Conservation (phyloP, 2,113 vertebrate species). For the Perca fluviatilis region DNA sequence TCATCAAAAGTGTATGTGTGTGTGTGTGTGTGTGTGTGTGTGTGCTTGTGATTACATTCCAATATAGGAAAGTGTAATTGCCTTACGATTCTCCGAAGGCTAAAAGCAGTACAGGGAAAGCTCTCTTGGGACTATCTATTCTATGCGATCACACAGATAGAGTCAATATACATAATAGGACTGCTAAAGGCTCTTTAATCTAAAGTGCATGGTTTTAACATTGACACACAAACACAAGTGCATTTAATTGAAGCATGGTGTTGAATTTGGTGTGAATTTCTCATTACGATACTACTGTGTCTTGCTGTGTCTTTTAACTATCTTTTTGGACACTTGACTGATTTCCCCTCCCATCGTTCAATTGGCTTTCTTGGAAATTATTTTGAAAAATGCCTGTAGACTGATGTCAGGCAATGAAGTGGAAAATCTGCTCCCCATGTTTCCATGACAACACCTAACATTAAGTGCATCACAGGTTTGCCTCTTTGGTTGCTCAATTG, state of each 20-base stretch:
- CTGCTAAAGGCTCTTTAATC: constrained; percentile 51
- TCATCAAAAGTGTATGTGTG: constrained; percentile 53
- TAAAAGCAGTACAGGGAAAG: constrained; percentile 28
- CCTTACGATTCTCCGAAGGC: constrained; percentile 44
- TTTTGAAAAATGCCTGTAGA: constrained; percentile 53
- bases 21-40: neutral
- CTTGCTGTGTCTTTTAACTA: constrained; percentile 11
- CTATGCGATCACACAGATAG: constrained; percentile 56
- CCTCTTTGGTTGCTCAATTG: constrained; percentile 53
- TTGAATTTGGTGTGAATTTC: constrained; percentile 23
- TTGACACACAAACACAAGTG: constrained; percentile 34
- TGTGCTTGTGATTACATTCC: constrained; percentile 42
- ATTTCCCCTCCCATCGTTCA: constrained; percentile 43
- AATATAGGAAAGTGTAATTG: constrained; percentile 50
- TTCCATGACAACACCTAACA: constrained; percentile 79
- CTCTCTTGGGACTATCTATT: constrained; percentile 42
- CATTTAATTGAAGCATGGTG: constrained; percentile 18
- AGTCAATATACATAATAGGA: constrained; percentile 51
- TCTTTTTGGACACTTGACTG: constrained; percentile 30
- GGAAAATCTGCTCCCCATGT: constrained; percentile 70
- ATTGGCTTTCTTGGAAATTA: constrained; percentile 55
- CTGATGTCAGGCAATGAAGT: constrained; percentile 55
- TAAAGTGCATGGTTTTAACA: constrained; percentile 30
- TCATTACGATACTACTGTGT: constrained; percentile 5
- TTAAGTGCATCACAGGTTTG: constrained; percentile 59